These are phyloP conservation scores for Sinocyclocheilus rhinocerous DNA, from an alignment of 2,113 vertebrate genomes.

Conservation along the genomic window DNA sequence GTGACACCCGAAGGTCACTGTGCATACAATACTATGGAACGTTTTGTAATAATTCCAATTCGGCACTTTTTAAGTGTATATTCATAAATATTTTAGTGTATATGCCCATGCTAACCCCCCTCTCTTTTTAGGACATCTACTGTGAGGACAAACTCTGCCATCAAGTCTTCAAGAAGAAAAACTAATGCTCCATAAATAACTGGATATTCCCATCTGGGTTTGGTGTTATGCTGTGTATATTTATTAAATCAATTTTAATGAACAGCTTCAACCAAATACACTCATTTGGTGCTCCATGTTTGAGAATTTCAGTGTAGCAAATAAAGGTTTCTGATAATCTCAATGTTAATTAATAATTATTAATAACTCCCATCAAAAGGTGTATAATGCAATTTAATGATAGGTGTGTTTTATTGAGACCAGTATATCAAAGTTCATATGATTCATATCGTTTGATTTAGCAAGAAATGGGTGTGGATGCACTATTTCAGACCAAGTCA, in stretches of 20 bases:
- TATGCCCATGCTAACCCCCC: background rate
- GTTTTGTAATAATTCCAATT: background rate
- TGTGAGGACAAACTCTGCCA: conserved; percentile 87
- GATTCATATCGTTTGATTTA: background rate
- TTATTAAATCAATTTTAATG: conserved; percentile 28
- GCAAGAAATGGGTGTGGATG: background rate
- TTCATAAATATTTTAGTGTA: background rate
- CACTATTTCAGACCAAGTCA: background rate
- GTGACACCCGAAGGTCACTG: no score
- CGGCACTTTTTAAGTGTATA: background rate
- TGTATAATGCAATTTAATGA: background rate
- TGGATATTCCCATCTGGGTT: background rate
- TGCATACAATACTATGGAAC: background rate
- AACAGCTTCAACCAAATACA: conserved; percentile 8
- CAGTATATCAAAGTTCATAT: background rate
- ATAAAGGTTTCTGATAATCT: background rate
- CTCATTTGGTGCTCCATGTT: background rate
- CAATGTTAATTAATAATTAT: background rate
- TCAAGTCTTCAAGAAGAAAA: conserved; percentile 88
- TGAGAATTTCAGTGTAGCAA: background rate
- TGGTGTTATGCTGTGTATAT: conserved; percentile 29
- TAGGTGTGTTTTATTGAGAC: background rate
- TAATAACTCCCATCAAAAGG: background rate
- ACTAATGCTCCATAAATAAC: conserved; percentile 55
- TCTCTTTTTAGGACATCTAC: conserved; percentile 81